phyloP scores from a whole-genome alignment of 2,888 invertebrate genomes.

The Petrophora chlorosata region DNA sequence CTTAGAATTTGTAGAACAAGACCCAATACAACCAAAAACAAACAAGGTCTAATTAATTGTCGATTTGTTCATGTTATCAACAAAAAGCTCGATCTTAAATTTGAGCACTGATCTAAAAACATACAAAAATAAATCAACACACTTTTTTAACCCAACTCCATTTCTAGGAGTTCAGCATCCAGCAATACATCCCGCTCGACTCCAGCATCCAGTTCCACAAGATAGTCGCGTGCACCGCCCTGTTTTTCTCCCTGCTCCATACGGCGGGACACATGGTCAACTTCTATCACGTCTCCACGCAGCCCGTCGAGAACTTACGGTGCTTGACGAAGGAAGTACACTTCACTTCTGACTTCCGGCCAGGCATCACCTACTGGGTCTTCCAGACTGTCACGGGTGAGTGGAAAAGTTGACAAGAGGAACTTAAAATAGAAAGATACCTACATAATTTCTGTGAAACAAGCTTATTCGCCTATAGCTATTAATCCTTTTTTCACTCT shows the following conservation, averaged over 20 bases:
- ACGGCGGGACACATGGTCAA: constrained; percentile 98
- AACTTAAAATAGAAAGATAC: too few species aligned
- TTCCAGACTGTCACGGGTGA: constrained; percentile 96
- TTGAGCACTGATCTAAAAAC: too few species aligned
- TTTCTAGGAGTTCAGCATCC: constrained; percentile 91
- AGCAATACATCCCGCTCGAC: constrained; percentile 96
- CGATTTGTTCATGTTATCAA: too few species aligned
- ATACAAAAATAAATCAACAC: too few species aligned
- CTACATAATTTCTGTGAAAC: too few species aligned
- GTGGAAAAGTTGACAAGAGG: constrained; percentile 1
- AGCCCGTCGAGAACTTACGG: constrained; percentile 95
- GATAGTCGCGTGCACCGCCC: constrained; percentile 96
- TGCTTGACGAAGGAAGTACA: constrained; percentile 97
- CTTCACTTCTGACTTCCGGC: constrained; percentile 96
- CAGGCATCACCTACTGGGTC: constrained; percentile 97
- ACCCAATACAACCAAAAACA: too few species aligned
- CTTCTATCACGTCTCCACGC: constrained; percentile 98
- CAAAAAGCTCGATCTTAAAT: too few species aligned
- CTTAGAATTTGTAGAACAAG: too few species aligned
- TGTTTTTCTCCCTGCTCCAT: constrained; percentile 96
- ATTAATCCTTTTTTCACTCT: too few species aligned
- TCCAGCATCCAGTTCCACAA: constrained; percentile 98
- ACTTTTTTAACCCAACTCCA: not conserved
- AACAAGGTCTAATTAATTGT: too few species aligned
- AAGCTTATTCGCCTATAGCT: too few species aligned